Evolutionary conservation across 2,113 vertebrate genomes (phyloP).

Genomic region (Syngnathus scovelli): DNA sequence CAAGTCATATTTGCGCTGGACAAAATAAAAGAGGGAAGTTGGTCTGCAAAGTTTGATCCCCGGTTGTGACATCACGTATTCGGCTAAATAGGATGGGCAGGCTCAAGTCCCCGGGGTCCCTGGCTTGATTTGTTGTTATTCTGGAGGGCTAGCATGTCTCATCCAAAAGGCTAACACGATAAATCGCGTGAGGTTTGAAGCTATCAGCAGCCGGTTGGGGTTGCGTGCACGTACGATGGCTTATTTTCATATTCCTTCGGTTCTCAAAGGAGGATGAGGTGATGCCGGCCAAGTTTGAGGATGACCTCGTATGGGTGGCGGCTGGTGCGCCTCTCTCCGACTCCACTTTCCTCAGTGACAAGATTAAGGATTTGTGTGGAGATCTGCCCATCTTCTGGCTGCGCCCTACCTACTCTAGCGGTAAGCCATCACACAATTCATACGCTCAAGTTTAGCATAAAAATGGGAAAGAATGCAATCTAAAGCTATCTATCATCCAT

Average conservation of each 20-base stretch:
- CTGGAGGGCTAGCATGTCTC: conserved; percentile 23
- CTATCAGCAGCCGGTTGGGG: conserved; percentile 1
- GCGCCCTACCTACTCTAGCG: conserved; percentile 80
- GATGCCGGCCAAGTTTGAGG: conserved; percentile 86
- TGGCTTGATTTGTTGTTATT: conserved; percentile 36
- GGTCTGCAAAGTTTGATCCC: conserved; percentile 6
- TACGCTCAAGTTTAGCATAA: not conserved
- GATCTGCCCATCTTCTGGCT: conserved; percentile 92
- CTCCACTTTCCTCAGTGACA: conserved; percentile 81
- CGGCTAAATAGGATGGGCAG: conserved; percentile 30
- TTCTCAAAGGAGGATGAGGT: conserved; percentile 69
- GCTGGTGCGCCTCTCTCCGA: conserved; percentile 78
- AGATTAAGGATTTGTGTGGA: conserved; percentile 83
- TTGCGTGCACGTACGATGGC: not conserved
- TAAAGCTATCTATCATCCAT: no score
- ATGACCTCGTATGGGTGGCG: conserved; percentile 87
- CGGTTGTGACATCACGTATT: conserved; percentile 34
- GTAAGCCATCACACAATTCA: conserved; percentile 54
- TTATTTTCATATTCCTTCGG: not conserved
- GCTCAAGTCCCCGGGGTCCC: conserved; percentile 36
- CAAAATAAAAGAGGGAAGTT: conserved; percentile 14
- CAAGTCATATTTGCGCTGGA: conserved; percentile 53
- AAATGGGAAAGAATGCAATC: not conserved
- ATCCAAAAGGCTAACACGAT: conserved; percentile 7
- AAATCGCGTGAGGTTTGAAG: conserved; percentile 7